Conservation (phyloP, 1,140 invertebrate species). For the Ctenoplectra terminalis region DNA sequence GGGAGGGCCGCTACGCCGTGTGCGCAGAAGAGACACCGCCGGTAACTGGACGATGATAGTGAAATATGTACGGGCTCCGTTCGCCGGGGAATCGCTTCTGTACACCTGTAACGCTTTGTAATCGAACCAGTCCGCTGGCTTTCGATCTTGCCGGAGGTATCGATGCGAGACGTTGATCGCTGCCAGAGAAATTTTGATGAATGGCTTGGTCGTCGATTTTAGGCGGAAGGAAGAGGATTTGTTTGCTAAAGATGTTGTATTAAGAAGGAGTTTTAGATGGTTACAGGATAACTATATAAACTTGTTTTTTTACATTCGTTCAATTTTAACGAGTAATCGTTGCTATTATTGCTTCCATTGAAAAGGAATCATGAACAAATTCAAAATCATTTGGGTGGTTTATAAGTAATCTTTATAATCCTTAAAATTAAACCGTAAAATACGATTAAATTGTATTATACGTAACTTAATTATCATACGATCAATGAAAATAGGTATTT, state of each 20-base stretch:
- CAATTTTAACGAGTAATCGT: no score
- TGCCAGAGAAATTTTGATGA: constrained; percentile 30
- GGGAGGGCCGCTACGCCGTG: constrained; percentile 55
- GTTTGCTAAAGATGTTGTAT: neutral
- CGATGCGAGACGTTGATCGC: constrained; percentile 40
- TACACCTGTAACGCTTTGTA: constrained; percentile 57
- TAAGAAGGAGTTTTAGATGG: neutral
- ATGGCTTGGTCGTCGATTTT: neutral
- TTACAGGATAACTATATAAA: no score
- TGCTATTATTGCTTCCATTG: no score
- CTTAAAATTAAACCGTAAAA: no score
- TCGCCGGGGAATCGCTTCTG: constrained; percentile 33
- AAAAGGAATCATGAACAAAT: no score
- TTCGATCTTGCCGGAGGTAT: constrained; percentile 1
- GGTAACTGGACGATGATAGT: constrained; percentile 61
- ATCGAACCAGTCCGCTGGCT: constrained; percentile 36
- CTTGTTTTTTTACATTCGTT: no score
- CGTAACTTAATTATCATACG: no score
- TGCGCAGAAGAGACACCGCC: constrained; percentile 47
- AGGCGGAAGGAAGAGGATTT: neutral
- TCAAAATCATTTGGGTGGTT: no score
- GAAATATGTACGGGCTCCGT: constrained; percentile 56
- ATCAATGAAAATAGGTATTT: no score
- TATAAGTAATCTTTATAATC: no score
- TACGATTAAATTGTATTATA: no score